These are phyloP conservation scores for Spheniscus mendiculus DNA, from an alignment of 2,113 vertebrate species.

Conservation along the genomic window DNA sequence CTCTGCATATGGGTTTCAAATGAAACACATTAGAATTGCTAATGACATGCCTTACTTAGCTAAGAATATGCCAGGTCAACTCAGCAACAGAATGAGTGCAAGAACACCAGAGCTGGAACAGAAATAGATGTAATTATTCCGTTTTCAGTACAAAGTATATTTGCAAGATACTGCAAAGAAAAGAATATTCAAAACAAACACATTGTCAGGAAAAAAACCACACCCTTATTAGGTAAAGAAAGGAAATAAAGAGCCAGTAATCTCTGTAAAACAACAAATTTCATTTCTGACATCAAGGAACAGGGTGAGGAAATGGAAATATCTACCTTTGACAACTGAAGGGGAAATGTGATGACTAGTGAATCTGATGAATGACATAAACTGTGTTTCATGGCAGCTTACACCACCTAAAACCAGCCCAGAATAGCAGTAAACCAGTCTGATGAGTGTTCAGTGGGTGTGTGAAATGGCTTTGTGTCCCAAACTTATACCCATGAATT, in stretches of 20 bases:
- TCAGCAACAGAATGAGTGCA: constrained; percentile 5
- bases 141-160: constrained; percentile 12
- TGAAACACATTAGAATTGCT: constrained; percentile 29
- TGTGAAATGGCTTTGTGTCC: not conserved
- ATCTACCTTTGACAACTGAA: not conserved
- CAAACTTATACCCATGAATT: not conserved
- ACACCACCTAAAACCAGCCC: not conserved
- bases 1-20: not conserved
- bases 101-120: not conserved
- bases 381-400: not conserved
- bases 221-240: not conserved
- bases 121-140: constrained; percentile 8
- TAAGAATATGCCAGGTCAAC: constrained; percentile 36
- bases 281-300: not conserved
- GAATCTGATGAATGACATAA: not conserved
- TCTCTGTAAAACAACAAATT: not conserved
- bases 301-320: not conserved
- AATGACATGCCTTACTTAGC: constrained; percentile 5
- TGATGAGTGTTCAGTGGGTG: not conserved
- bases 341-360: not conserved
- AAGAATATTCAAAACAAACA: constrained; percentile 40
- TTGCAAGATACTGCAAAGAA: constrained; percentile 13
- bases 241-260: not conserved
- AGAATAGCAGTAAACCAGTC: not conserved
- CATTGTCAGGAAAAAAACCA: not conserved